Conservation (phyloP, 2,888 invertebrate genomes). For the Stenoptilia bipunctidactyla region DNA sequence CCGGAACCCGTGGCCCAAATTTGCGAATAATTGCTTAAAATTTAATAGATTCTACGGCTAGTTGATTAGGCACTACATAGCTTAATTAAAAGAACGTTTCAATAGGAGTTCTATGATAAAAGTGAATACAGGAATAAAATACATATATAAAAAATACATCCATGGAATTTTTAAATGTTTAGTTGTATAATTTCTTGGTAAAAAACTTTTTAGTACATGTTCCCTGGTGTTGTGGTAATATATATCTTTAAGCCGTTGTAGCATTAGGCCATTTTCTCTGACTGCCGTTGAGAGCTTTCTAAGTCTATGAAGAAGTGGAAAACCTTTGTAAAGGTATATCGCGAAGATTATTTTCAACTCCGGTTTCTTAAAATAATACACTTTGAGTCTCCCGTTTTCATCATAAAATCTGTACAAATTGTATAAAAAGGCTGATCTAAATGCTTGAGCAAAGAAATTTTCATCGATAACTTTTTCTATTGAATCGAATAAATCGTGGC, state of each 20-base stretch:
- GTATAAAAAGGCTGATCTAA: conserved; percentile 23
- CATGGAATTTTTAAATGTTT: not conserved
- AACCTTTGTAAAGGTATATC: conserved; percentile 41
- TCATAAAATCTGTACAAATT: conserved; percentile 24
- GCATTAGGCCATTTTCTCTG: conserved; percentile 31
- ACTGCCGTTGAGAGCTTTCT: conserved; percentile 22
- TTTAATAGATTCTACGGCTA: no score
- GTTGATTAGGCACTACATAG: no score
- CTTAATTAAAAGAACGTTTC: not conserved
- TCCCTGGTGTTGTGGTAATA: conserved; percentile 3
- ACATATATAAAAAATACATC: conserved; percentile 1
- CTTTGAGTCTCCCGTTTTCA: conserved; percentile 18
- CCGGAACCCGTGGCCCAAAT: no score
- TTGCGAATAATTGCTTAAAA: no score
- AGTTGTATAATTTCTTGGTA: conserved; percentile 3
- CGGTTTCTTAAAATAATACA: conserved; percentile 23
- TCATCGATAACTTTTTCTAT: conserved; percentile 24
- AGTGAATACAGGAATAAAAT: conserved; percentile 1
- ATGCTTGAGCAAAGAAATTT: conserved; percentile 24
- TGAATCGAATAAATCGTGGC: conserved; percentile 18
- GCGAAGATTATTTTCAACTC: conserved; percentile 29
- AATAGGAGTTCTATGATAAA: conserved; percentile 7
- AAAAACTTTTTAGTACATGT: no score
- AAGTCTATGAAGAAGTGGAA: conserved; percentile 26
- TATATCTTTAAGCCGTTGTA: conserved; percentile 18